A percentile compares a stretch with the other conserved stretches of the same genome.
Conservation (phyloP, 2,888 invertebrate genomes). For the Hemaris fuciformis region DNA sequence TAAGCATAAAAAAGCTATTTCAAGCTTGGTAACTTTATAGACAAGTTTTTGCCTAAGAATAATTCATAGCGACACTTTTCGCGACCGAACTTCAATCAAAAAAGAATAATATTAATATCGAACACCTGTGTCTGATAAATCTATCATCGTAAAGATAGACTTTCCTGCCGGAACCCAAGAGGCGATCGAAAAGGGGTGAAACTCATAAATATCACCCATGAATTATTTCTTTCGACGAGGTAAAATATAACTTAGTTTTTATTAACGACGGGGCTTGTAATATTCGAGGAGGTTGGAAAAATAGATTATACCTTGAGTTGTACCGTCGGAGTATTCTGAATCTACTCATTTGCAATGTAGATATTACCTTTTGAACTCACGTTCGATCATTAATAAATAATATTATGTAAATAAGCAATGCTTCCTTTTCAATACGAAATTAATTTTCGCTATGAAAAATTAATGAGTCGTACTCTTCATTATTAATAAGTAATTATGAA, state of each 20-base stretch:
- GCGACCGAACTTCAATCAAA: not conserved
- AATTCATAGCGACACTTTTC: not conserved
- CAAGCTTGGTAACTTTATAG: no score
- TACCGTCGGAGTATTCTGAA: not conserved
- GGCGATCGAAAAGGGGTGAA: not conserved
- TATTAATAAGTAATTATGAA: no score
- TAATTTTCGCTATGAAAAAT: not conserved
- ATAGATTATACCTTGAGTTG: not conserved
- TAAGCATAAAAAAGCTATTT: no score
- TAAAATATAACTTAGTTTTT: not conserved
- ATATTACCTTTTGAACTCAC: not conserved
- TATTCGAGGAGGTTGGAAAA: not conserved
- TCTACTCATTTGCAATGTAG: not conserved
- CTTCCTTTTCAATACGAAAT: not conserved
- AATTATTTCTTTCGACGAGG: not conserved
- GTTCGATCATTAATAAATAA: not conserved
- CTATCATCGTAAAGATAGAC: slow-evolving; percentile 3
- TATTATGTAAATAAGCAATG: not conserved
- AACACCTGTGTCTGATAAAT: slow-evolving; percentile 2
- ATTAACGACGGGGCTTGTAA: slow-evolving; percentile 5
- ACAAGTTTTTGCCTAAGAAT: no score
- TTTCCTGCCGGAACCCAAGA: not conserved
- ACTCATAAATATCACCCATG: slow-evolving; percentile 2
- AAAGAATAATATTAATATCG: not conserved
- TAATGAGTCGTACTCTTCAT: not conserved